A percentile compares a stretch with the other conserved stretches of the same genome.
phyloP scores from a whole-genome alignment of 2,797 vertebrate genomes.

The Molossus alvarezi region DNA sequence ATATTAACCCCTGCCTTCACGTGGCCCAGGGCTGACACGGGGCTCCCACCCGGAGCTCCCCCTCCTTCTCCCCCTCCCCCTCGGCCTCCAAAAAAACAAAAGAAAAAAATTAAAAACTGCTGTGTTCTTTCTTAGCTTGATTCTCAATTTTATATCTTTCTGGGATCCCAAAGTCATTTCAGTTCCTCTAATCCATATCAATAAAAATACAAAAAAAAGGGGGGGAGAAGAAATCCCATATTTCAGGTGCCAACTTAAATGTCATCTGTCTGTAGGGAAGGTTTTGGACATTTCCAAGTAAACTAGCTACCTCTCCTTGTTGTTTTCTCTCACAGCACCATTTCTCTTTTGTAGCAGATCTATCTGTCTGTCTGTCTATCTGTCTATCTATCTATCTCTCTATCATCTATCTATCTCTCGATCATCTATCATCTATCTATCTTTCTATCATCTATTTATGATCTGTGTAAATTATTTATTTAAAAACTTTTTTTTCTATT shows the following conservation, averaged over 20 bases:
- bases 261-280: not conserved
- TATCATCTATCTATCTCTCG: not conserved
- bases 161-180: not conserved
- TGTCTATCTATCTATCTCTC: not conserved
- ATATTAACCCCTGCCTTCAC: not conserved
- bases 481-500: no score
- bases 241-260: constrained; percentile 29
- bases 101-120: not conserved
- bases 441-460: not conserved
- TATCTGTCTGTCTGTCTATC: not conserved
- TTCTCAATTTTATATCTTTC: not conserved
- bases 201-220: not conserved
- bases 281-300: not conserved
- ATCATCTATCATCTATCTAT: not conserved
- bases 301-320: not conserved
- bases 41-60: not conserved
- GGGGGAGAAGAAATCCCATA: not conserved
- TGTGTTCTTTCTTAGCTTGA: not conserved
- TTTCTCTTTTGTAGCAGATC: not conserved
- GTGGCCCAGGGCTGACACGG: not conserved
- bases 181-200: not conserved
- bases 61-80: accelerated
- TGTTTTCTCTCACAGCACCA: not conserved
- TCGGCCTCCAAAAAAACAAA: not conserved
- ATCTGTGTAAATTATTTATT: not conserved